A percentile compares a stretch with the other conserved stretches of the same genome.
These are phyloP conservation scores for Vanessa atalanta DNA, from an alignment of 1,140 invertebrate species.

Conservation along the genomic window DNA sequence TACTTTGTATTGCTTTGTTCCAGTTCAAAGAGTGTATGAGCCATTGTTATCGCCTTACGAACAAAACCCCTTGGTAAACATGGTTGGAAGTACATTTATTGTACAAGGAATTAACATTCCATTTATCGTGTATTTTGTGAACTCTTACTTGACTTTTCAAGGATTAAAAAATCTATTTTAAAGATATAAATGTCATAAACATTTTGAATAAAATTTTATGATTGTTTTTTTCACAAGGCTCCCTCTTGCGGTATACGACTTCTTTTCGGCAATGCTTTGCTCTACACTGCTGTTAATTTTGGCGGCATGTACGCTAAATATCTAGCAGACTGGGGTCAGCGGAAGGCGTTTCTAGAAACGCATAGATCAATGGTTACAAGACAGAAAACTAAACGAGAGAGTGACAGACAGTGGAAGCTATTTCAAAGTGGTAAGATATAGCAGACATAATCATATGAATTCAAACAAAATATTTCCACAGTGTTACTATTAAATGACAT, in stretches of 20 bases:
- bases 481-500: background rate
- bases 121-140: too few species aligned
- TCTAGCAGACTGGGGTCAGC: slow-evolving; percentile 95
- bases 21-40: too few species aligned
- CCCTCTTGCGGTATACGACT: slow-evolving; percentile 84
- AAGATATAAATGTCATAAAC: too few species aligned
- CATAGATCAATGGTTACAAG: slow-evolving; percentile 97
- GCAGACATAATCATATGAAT: background rate
- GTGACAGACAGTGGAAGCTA: slow-evolving; percentile 96
- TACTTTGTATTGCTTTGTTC: too few species aligned
- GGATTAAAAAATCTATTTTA: too few species aligned
- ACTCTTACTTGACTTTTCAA: too few species aligned
- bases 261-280: slow-evolving; percentile 88
- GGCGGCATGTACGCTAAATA: slow-evolving; percentile 98
- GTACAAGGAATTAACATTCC: too few species aligned
- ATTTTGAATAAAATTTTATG: background rate
- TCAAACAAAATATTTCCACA: background rate
- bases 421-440: slow-evolving; percentile 88
- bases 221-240: slow-evolving; percentile 61
- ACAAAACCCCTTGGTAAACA: too few species aligned
- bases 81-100: too few species aligned
- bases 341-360: slow-evolving; percentile 97
- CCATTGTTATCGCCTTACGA: too few species aligned
- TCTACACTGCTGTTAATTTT: slow-evolving; percentile 94
- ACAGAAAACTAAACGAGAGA: slow-evolving; percentile 95